Evolutionary conservation across 2,113 vertebrate genomes (phyloP).

Genomic region (Pantherophis guttatus): DNA sequence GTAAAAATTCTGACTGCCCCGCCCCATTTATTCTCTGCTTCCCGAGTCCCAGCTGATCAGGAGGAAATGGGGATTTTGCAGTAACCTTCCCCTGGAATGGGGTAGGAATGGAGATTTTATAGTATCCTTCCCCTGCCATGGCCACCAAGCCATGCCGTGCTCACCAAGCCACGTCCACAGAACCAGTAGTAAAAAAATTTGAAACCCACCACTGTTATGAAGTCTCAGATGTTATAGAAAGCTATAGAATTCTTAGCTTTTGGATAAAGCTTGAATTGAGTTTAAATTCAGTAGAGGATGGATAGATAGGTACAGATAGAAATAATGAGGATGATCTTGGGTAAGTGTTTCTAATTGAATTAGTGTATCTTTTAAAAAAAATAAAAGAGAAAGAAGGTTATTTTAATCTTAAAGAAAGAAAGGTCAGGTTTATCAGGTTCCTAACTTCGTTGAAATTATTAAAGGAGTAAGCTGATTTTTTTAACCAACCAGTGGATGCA

Average conservation of each 20-base stretch:
- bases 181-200: too few species aligned
- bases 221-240: not conserved
- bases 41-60: too few species aligned
- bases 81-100: too few species aligned
- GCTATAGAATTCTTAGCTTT: not conserved
- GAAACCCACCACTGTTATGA: not conserved
- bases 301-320: not conserved
- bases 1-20: too few species aligned
- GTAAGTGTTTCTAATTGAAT: not conserved
- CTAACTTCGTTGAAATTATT: not conserved
- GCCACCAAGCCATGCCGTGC: too few species aligned
- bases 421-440: not conserved
- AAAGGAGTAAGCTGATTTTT: not conserved
- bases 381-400: not conserved
- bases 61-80: too few species aligned
- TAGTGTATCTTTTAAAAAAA: not conserved
- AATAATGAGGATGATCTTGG: not conserved
- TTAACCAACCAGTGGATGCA: not conserved
- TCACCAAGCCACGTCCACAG: too few species aligned
- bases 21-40: too few species aligned
- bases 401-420: not conserved
- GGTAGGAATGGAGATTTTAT: too few species aligned
- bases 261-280: not conserved
- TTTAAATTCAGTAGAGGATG: not conserved
- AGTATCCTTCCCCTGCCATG: too few species aligned